Base-by-base conservation (phyloP, 2,113 vertebrate genomes). In the Xyliphius kryptos region DNA sequence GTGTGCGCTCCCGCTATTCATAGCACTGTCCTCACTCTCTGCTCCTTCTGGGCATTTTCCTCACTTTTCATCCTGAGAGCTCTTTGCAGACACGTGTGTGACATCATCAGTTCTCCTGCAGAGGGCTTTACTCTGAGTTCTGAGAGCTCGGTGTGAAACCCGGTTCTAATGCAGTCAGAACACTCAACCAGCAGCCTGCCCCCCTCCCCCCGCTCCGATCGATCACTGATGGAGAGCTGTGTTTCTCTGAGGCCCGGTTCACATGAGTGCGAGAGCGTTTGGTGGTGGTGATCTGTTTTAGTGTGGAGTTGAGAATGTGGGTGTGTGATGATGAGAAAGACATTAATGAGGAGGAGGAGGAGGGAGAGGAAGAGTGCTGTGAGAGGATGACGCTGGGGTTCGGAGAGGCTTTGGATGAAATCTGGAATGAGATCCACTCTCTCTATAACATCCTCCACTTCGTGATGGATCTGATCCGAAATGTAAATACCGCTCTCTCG, bases 371-470 rank as follows among this genome's bases (percentile, higher is more conserved):
- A 6, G 26, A 32, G 26, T 6, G 26, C 4, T 32, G 26, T 32
- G 26, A 32, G 26, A 32, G 32, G 4, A 10, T 46, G 26, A 54
- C 71, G 55, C 67, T 64, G 20, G 68, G 52, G 57, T 69, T 62
- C 16, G 66, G 56, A 22, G 64, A 66, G 13, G 54, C 69, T 3
- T 63, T 78, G 21, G 41, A 68, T 2, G 73, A 73, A 36, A 77
- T 77, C 62, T 77, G 73, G 73, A 76, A 53, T 3, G 66, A 76
- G 54, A 70, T 78, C 26, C 66, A 72, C 52, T 72, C 67, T 58
- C 74, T 76, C 44, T 66, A 72, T 61, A 63, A 74, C 48, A 57
- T 67, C 54, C 38, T 78, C 14, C 70, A 67, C 12, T 61, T 57
- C 15, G 41, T 68, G 60, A 62, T 75, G 78, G 77, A 80, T 32